Evolutionary conservation across 2,888 invertebrate genomes (phyloP).

Genomic region (Hirtodrosophila histrioides): DNA sequence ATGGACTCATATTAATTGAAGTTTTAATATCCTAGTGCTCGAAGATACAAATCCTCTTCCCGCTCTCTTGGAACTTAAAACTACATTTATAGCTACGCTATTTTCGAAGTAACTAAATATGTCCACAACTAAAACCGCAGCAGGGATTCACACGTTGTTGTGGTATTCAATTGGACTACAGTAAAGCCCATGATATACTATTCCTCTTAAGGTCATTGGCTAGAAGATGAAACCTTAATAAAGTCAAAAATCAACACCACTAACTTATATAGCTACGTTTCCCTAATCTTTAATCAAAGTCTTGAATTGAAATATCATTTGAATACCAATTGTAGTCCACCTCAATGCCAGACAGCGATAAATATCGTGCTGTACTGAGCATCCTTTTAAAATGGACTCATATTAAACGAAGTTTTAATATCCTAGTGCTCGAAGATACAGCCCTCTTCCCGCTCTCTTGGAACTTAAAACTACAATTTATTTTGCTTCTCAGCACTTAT

Average conservation of each 20-base stretch:
- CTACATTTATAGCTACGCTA: slow-evolving; percentile 1
- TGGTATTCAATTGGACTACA: slow-evolving; percentile 77
- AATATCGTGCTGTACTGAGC: slow-evolving; percentile 17
- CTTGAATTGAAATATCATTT: too few relatives aligned
- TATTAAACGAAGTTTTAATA: slow-evolving; percentile 49
- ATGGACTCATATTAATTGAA: slow-evolving; percentile 42
- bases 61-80: slow-evolving; percentile 66
- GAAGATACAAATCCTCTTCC: slow-evolving; percentile 46
- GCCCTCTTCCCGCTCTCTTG: slow-evolving; percentile 31
- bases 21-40: slow-evolving; percentile 64
- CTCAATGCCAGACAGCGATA: slow-evolving; percentile 35
- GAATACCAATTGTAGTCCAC: slow-evolving; percentile 22
- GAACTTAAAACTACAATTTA: slow-evolving; percentile 50
- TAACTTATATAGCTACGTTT: too few relatives aligned
- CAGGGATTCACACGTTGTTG: slow-evolving; percentile 33
- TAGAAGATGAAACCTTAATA: slow-evolving; percentile 74
- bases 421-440: slow-evolving; percentile 58
- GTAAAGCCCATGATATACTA: slow-evolving; percentile 60
- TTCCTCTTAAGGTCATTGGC: slow-evolving; percentile 79
- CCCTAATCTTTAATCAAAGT: too few relatives aligned
- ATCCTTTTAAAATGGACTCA: slow-evolving; percentile 37
- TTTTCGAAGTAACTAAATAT: background rate
- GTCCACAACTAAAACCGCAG: slow-evolving; percentile 54
- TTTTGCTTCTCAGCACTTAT: background rate
- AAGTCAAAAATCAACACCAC: slow-evolving; percentile 58